Evolutionary conservation across 2,888 invertebrate species (phyloP).

Genomic region (Dyspetes luteomarginatus): DNA sequence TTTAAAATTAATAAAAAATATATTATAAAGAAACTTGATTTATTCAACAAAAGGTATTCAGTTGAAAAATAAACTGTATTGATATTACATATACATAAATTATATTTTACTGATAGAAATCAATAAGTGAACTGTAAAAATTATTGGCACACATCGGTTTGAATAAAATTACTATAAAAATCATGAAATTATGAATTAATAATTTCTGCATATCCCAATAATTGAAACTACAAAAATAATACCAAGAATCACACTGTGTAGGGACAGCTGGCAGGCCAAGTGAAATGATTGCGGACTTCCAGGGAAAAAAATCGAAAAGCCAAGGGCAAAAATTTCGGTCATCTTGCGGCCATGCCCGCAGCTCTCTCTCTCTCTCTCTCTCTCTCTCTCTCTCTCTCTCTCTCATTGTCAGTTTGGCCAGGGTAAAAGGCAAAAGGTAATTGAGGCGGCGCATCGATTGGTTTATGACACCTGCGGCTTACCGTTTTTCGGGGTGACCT

Average conservation of each 20-base stretch:
- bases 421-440: slow-evolving; percentile 40
- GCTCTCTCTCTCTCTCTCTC: slow-evolving; percentile 6
- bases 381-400: neutral
- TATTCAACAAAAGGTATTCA: no score
- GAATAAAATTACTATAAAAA: no score
- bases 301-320: neutral
- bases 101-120: no score
- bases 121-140: no score
- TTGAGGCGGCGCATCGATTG: slow-evolving; percentile 56
- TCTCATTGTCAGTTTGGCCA: neutral
- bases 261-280: neutral
- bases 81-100: no score
- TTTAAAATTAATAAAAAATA: no score
- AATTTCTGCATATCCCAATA: no score
- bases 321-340: slow-evolving; percentile 10
- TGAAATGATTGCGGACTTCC: neutral
- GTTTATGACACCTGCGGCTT: slow-evolving; percentile 65
- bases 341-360: slow-evolving; percentile 15
- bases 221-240: neutral
- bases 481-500: slow-evolving; percentile 53
- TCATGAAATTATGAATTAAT: no score
- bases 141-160: no score
- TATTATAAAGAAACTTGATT: no score
- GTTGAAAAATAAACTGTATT: no score
- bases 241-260: neutral